Conservation (phyloP, 2,797 vertebrate species). For the Numenius phaeopus region DNA sequence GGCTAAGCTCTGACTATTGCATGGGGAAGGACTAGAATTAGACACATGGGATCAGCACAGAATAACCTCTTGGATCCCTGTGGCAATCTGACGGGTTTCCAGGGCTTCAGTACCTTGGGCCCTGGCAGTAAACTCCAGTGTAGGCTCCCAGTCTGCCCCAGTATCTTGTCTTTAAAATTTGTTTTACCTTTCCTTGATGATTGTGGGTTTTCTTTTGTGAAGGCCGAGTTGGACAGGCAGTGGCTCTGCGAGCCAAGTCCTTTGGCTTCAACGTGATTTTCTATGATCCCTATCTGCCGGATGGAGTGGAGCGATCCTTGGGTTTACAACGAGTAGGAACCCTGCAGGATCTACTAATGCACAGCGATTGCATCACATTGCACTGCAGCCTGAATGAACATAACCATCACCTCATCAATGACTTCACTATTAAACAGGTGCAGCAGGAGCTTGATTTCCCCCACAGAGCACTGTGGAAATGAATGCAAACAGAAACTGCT, state of each 20-base stretch:
- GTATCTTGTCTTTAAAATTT: constrained; percentile 53
- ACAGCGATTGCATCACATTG: constrained; percentile 92
- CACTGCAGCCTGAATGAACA: constrained; percentile 94
- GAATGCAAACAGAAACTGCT: constrained; percentile 59
- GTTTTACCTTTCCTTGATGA: constrained; percentile 64
- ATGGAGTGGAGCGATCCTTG: constrained; percentile 91
- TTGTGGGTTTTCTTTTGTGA: constrained; percentile 72
- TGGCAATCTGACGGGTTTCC: background rate
- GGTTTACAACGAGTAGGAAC: constrained; percentile 90
- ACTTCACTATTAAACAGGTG: constrained; percentile 95
- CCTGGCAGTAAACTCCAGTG: background rate
- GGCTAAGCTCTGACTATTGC: constrained; percentile 8
- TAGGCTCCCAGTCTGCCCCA: constrained; percentile 39
- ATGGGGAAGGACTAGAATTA: constrained; percentile 25
- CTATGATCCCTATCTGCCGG: constrained; percentile 91
- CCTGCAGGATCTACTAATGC: constrained; percentile 91
- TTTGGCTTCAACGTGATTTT: constrained; percentile 92
- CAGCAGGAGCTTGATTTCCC: constrained; percentile 73
- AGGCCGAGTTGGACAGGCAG: constrained; percentile 92
- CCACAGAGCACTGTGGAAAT: constrained; percentile 63
- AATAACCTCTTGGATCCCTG: background rate
- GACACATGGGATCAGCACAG: background rate
- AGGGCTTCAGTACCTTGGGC: background rate
- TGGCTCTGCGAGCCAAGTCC: constrained; percentile 90
- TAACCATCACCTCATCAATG: constrained; percentile 94